Evolutionary conservation across 2,888 invertebrate genomes (phyloP).

Genomic region (Drosophila imparisetae): DNA sequence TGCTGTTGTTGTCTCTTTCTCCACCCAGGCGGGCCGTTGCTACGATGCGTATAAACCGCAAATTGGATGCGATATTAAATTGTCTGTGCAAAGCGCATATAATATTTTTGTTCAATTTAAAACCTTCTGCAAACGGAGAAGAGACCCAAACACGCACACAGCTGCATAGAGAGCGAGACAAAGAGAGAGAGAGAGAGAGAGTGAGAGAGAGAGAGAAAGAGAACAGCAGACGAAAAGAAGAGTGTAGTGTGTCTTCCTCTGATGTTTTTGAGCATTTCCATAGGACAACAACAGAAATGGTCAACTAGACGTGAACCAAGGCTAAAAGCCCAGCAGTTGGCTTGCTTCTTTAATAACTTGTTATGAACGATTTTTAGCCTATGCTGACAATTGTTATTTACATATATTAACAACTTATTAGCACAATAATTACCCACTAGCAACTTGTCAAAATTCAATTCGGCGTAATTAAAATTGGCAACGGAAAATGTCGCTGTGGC

Average conservation of each 20-base stretch:
- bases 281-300: constrained; percentile 24
- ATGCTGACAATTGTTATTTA: background rate
- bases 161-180: background rate
- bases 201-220: constrained; percentile 1
- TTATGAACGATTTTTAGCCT: background rate
- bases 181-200: background rate
- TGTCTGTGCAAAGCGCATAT: constrained; percentile 84
- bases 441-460: constrained; percentile 56
- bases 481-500: constrained; percentile 7
- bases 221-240: background rate
- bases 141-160: constrained; percentile 11
- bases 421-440: constrained; percentile 46
- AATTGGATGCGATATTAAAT: constrained; percentile 85
- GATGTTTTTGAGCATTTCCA: constrained; percentile 34
- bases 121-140: constrained; percentile 68
- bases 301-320: constrained; percentile 14
- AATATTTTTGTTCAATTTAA: constrained; percentile 83
- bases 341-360: background rate
- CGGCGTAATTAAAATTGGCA: constrained; percentile 49
- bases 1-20: background rate
- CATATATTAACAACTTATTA: constrained; percentile 62
- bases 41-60: constrained; percentile 83
- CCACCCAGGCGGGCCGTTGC: constrained; percentile 29
- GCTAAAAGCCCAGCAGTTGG: constrained; percentile 15
- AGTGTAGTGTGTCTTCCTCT: constrained; percentile 18